phyloP scores from a whole-genome alignment of 2,888 invertebrate species.

The Sericinus montela region DNA sequence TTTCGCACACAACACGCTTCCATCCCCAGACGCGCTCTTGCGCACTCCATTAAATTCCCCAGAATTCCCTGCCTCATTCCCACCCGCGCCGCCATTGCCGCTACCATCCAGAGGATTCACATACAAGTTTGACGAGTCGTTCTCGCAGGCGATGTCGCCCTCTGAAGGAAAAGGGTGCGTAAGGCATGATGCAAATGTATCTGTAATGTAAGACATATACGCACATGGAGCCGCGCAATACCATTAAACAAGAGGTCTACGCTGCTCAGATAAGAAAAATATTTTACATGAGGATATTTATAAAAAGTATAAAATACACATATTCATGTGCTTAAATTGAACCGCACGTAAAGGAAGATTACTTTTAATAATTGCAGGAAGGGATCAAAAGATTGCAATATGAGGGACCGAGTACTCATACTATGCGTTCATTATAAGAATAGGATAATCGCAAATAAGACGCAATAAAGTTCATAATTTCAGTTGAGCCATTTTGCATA shows the following conservation, averaged over 20 bases:
- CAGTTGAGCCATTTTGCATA: too few species aligned
- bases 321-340: not conserved
- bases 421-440: too few species aligned
- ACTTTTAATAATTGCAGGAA: not conserved
- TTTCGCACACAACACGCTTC: constrained; percentile 82
- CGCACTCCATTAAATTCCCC: constrained; percentile 82
- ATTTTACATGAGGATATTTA: too few species aligned
- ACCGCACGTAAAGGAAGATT: not conserved
- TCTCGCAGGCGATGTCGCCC: constrained; percentile 85
- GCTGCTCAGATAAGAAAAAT: too few species aligned
- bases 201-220: constrained; percentile 85
- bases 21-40: constrained; percentile 89
- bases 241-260: constrained; percentile 34
- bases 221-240: constrained; percentile 65
- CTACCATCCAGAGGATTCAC: constrained; percentile 91
- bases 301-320: constrained; percentile 19
- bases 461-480: too few species aligned
- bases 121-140: constrained; percentile 90
- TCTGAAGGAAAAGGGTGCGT: constrained; percentile 96
- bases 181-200: constrained; percentile 97
- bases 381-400: not conserved
- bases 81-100: constrained; percentile 62
- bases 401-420: too few species aligned
- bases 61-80: constrained; percentile 33
- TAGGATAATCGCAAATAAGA: too few species aligned